Evolutionary conservation across 2,797 vertebrate genomes (phyloP), one percentile per base, ranked within the genome.

Genomic region (Avahi laniger): DNA sequence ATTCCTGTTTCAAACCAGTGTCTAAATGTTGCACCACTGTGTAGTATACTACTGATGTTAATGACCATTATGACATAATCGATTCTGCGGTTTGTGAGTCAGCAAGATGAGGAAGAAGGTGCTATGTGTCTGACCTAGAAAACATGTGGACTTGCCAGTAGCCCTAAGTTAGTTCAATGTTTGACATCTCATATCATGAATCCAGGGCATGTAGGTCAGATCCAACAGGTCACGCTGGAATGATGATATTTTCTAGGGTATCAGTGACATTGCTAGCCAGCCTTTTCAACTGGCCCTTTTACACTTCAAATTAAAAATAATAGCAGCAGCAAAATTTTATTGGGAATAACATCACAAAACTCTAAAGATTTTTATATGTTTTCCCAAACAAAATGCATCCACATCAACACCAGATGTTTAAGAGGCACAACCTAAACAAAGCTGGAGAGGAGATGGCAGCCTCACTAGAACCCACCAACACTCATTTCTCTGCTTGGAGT

Each of bases 91-190:
- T 22, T 4, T 48, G 10, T 61, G 4, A 73, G 1, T 76, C 38
- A 43, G 33, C 33, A 76, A 43, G 48, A 69, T 17, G 24, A 84
- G 33, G 20, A 50, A 63, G 5, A 26, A 14, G 20, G 15, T 13
- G 24, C 11, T 52, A 9, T 2, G 17, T 5, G 26, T n/a, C 17
- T 63, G 9, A 48, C 38, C 59, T 24, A 83, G 38, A 57, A 93
- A 83, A 46, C 43, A 6, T 0, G 4, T 3, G 17, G 3, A 28
- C 10, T 9, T 9, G 38, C 7, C 14, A 20, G 30, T 17, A 9
- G 46, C 57, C 79, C 35, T 85, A 20, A 81, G 28, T 43, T 22
- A 89, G 33, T 24, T 86, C 41, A 17, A 1, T 26, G 50, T 61
- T 20, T 46, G 26, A 15, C 33, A 50, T n/a, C 30, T 63, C 30